Conservation (phyloP, 1,140 invertebrate genomes). For the Saccostrea echinata region DNA sequence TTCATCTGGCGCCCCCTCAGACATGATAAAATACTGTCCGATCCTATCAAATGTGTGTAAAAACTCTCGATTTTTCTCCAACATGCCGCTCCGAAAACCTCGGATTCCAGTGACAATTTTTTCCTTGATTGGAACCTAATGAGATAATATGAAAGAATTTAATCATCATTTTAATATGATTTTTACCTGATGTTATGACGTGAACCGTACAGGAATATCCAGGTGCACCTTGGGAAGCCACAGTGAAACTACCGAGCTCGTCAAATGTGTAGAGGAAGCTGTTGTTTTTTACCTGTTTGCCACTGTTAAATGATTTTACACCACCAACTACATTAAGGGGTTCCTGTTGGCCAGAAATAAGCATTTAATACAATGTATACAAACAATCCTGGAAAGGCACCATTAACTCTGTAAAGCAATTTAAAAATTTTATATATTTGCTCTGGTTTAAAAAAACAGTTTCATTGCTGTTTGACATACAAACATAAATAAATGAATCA, state of each 20-base stretch:
- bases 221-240: slow-evolving; percentile 78
- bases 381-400: slow-evolving; percentile 4
- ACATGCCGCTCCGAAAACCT: slow-evolving; percentile 4
- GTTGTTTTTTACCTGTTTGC: slow-evolving; percentile 74
- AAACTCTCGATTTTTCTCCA: slow-evolving; percentile 40
- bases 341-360: slow-evolving; percentile 61
- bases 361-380: background rate
- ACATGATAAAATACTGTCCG: slow-evolving; percentile 34
- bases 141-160: slow-evolving; percentile 35
- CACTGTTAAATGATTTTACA: slow-evolving; percentile 78
- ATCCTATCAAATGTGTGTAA: slow-evolving; percentile 40
- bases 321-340: slow-evolving; percentile 76
- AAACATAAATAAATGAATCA: no score
- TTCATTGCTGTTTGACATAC: no score
- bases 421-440: background rate
- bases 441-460: no score
- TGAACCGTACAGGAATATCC: slow-evolving; percentile 74
- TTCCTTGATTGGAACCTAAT: slow-evolving; percentile 30
- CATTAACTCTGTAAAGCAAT: background rate
- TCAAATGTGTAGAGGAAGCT: slow-evolving; percentile 80
- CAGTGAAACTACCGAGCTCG: slow-evolving; percentile 75
- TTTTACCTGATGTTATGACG: slow-evolving; percentile 71
- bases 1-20: background rate
- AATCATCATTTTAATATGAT: background rate
- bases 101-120: slow-evolving; percentile 13